Evolutionary conservation across 30 jellyfish, hydroid and myxozoan genomes (phyloP), one percentile per base, ranked within the genome.

Genomic region (Cassiopea xamachana): DNA sequence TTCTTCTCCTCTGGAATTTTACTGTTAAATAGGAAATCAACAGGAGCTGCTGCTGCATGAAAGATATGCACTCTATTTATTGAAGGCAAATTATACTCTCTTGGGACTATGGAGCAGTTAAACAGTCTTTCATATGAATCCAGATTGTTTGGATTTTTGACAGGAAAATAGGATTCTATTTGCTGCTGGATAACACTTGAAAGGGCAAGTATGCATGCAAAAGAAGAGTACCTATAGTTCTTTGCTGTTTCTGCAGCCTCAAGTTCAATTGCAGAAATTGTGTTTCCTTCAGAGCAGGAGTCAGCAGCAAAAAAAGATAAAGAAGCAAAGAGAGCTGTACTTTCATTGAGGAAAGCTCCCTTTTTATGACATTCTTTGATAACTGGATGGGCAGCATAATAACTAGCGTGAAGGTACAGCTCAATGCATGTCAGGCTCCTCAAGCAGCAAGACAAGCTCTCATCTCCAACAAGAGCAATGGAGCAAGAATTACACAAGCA

Each of bases 381-480:
- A 1, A 10, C 5, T 10, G 86, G 92, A 84, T 84, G 92, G 19
- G n/a, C 27, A 84, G 86, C 77, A 50, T 84, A 73, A n/a, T 5
- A 84, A 27, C 55, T 49, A 2, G 86, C 87, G 69, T 84, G 8
- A 43, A 47, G 13, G 14, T 18, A 86, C 50, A 74, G 60, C 87
- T 74, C 87, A 2, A 86, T 86, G 76, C 87, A 4, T 6, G 87
- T 74, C 5, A 86, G 81, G 51, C 68, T 5, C 44, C 93, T 18
- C 13, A 75, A 81, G 72, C 82, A 86, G 16, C 17, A 16, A 27
- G 93, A 43, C 60, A 83, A 55, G 2, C 73, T 27, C 48, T 68
- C 91, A 83, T 83, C 84, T 8, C 91, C 93, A 86, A 86, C 75
- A 79, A 84, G 58, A 69, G 92, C 78, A 84, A 84, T 13, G 1